Percentiles rank a stretch among this genome's conserved stretches.
phyloP scores from a whole-genome alignment of 2,888 invertebrate species.

The Poecilobothrus nobilitatus region DNA sequence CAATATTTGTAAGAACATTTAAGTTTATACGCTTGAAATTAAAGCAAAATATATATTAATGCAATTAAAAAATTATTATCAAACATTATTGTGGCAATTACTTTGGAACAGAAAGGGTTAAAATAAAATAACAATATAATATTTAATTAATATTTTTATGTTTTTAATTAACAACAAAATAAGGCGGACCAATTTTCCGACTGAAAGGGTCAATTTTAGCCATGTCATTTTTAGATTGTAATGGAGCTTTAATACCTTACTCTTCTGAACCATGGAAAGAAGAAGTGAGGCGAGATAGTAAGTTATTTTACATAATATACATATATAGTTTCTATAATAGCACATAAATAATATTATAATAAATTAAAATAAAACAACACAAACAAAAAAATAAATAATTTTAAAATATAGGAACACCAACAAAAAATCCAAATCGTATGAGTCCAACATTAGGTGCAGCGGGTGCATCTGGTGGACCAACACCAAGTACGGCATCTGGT shows the following conservation, averaged over 20 bases:
- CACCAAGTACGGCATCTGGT: slow-evolving; percentile 40
- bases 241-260: slow-evolving; percentile 83
- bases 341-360: no score
- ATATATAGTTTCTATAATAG: no score
- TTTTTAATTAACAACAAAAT: neutral
- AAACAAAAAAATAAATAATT: neutral
- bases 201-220: slow-evolving; percentile 90
- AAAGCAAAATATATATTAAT: no score
- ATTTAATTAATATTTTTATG: neutral
- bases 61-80: no score
- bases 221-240: slow-evolving; percentile 93
- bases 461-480: slow-evolving; percentile 23
- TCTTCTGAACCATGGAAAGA: slow-evolving; percentile 91
- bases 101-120: no score
- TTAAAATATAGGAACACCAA: slow-evolving; percentile 50
- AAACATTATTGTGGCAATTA: no score
- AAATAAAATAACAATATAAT: neutral
- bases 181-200: slow-evolving; percentile 93
- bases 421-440: slow-evolving; percentile 65
- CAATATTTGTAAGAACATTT: no score
- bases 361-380: neutral
- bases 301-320: slow-evolving; percentile 21
- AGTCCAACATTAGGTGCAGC: slow-evolving; percentile 57
- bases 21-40: no score
- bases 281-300: slow-evolving; percentile 49